These are phyloP conservation scores for Trachythela sp. DNA, from an alignment of 64 coral and sea anemone species.

Conservation along the genomic window DNA sequence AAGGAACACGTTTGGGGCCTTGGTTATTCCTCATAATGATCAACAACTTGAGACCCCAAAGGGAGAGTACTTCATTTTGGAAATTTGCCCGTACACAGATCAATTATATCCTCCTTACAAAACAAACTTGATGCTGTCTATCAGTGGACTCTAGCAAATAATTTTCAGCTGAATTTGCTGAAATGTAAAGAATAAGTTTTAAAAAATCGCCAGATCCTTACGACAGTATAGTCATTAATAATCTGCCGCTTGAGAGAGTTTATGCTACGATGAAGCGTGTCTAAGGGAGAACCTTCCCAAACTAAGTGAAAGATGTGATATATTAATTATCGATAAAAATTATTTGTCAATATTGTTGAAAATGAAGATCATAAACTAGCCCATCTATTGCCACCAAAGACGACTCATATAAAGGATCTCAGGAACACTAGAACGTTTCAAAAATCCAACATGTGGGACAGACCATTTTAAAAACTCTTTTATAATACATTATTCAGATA, in stretches of 20 bases:
- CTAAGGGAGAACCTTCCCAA: background rate
- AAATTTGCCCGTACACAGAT: background rate
- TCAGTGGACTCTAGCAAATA: conserved; percentile 17
- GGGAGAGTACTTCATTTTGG: background rate
- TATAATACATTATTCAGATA: background rate
- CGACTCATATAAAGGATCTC: background rate
- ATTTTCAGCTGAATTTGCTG: conserved; percentile 33
- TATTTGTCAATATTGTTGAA: background rate
- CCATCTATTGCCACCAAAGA: background rate
- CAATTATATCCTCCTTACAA: background rate
- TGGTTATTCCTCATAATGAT: background rate
- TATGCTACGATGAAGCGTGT: conserved; percentile 25
- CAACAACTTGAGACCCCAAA: background rate
- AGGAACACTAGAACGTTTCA: background rate
- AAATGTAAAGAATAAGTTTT: conserved; percentile 35
- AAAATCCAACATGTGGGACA: background rate
- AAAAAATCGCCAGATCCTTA: conserved; percentile 39
- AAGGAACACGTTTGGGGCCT: too few species aligned
- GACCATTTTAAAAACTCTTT: background rate
- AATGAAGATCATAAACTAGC: background rate
- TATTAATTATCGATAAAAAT: background rate
- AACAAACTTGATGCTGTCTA: background rate
- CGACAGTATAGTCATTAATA: conserved; percentile 22
- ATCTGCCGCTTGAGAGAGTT: conserved; percentile 23
- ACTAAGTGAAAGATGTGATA: background rate